Conservation (phyloP, 1,140 invertebrate genomes). For the Eubasilissa regina region DNA sequence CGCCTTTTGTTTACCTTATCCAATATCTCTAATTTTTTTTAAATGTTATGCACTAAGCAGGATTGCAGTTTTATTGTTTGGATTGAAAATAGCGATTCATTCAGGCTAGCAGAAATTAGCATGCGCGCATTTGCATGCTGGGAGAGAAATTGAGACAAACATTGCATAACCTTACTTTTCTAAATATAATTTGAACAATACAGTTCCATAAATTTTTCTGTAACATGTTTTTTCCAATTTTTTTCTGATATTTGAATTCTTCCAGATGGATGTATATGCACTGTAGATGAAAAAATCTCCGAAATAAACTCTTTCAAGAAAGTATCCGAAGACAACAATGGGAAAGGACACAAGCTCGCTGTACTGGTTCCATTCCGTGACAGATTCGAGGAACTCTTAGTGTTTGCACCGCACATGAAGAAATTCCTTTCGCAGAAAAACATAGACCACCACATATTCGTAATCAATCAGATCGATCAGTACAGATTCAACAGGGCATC, state of each 20-base stretch:
- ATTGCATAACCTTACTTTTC: too few relatives aligned
- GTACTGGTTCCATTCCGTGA: conserved; percentile 95
- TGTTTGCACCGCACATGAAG: conserved; percentile 93
- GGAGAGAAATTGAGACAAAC: too few relatives aligned
- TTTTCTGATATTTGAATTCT: conserved; percentile 34
- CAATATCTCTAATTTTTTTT: too few relatives aligned
- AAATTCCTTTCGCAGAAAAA: conserved; percentile 87
- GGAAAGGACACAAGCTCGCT: conserved; percentile 76
- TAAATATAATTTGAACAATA: too few relatives aligned
- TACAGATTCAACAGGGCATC: conserved; percentile 97
- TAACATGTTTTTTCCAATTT: background rate
- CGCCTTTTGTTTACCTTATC: too few relatives aligned
- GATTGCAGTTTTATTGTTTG: too few relatives aligned
- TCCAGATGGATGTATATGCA: conserved; percentile 48
- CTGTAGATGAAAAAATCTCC: conserved; percentile 26
- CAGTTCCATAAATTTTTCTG: background rate
- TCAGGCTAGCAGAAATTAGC: too few relatives aligned
- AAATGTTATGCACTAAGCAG: too few relatives aligned
- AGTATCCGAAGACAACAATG: conserved; percentile 23
- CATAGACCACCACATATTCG: conserved; percentile 89
- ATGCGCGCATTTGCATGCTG: too few relatives aligned
- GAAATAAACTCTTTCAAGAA: conserved; percentile 12
- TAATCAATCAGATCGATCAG: conserved; percentile 93
- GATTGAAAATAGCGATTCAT: too few relatives aligned
- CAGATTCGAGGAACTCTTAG: conserved; percentile 93